These are phyloP conservation scores for Helogale parvula DNA, from an alignment of 2,113 vertebrate genomes.

Conservation along the genomic window DNA sequence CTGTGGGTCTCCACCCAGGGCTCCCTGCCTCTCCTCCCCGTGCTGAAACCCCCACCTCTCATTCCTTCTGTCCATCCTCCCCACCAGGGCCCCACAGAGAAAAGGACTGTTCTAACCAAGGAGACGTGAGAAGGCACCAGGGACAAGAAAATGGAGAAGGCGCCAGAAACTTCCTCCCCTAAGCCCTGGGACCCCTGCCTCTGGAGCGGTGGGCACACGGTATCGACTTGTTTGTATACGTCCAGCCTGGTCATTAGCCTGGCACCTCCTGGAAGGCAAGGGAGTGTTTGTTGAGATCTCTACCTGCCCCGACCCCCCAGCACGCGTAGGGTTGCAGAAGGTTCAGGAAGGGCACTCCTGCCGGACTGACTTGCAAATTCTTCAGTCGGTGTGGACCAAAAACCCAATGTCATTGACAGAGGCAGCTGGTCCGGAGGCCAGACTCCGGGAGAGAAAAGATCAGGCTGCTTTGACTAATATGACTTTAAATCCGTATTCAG, in stretches of 20 bases:
- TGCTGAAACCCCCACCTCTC: background rate
- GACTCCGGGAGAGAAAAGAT: background rate
- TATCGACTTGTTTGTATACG: fast-evolving
- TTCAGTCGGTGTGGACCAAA: background rate
- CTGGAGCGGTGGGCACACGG: fast-evolving
- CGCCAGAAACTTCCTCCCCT: background rate
- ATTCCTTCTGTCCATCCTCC: background rate
- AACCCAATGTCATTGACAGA: background rate
- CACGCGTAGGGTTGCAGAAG: background rate
- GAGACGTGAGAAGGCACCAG: background rate
- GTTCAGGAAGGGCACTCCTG: background rate
- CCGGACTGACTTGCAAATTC: background rate
- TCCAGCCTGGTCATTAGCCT: background rate
- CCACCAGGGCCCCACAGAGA: background rate
- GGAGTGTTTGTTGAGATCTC: background rate
- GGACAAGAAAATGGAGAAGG: fast-evolving
- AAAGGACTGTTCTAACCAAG: background rate
- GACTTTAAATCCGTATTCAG: background rate
- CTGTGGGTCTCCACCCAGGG: no score
- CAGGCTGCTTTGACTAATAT: background rate
- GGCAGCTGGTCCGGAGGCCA: background rate
- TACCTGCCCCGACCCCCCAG: background rate
- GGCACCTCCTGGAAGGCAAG: background rate
- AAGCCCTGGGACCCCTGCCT: background rate
- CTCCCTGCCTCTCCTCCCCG: background rate